Base-by-base conservation (phyloP, 2,113 vertebrate species). In the Dicerorhinus sumatrensis region DNA sequence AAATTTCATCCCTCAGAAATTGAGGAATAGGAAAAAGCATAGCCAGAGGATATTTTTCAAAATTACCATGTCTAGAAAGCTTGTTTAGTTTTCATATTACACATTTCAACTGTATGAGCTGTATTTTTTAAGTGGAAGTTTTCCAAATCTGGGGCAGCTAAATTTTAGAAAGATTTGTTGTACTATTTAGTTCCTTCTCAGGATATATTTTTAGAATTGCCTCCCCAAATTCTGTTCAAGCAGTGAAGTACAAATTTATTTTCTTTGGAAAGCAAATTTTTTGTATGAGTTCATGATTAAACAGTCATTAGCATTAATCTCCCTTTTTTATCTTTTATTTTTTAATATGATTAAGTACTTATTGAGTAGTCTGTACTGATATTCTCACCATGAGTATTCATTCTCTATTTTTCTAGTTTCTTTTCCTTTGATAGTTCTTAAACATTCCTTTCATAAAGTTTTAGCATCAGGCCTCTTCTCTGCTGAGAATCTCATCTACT, bases 191-290 rank as follows among this genome's bases (percentile, higher is more conserved):
- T 82, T 97, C 18, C 42, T 96, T 95, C 51, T 96, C 42, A 84
- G 42, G 39, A 91, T 96, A 29, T 97, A 46, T 67, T 89, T 97
- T 96, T 87, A 82, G 48, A 96, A 95, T 94, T 95, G 42, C 51
- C 21, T 54, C 51, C 75, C 72, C 62, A 96, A 89, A 70, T 95
- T 97, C 42, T 96, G 58, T 70, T 81, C 27, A 91, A 76, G 31
- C 16, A 63, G 6, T 91, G 6, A 95, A 95, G 56, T 95, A 83
- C 46, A 54, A 76, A 2, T 89, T 54, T 89, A 94, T 86, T 86
- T 97, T 93, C 69, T 87, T 86, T 87, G 58, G 67, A 94, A 95
- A 94, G 27, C 42, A 51, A 21, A 62, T 18, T 91, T 96, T 82
- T 48, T 80, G 2, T 89, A 29, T 79, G 51, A 67, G 14, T 90